phyloP scores from a whole-genome alignment of 1,140 invertebrate genomes.

The Ylistrum balloti region DNA sequence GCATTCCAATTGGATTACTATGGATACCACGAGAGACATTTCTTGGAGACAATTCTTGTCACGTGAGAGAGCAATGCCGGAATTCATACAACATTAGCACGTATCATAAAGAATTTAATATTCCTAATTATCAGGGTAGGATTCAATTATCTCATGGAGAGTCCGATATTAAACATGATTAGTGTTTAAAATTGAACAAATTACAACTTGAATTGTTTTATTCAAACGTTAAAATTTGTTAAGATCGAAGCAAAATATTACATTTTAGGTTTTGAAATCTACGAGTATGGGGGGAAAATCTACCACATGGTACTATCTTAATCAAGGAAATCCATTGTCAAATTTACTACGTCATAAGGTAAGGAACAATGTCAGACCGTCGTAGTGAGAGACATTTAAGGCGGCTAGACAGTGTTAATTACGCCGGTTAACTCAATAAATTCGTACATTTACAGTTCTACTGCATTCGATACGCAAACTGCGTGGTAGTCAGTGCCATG shows the following conservation, averaged over 20 bases:
- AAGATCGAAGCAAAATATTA: not conserved
- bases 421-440: too few relatives aligned
- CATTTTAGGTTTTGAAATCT: not conserved
- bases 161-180: not conserved
- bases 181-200: not conserved
- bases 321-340: too few relatives aligned
- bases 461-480: too few relatives aligned
- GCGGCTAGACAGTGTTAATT: too few relatives aligned
- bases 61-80: not conserved
- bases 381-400: too few relatives aligned
- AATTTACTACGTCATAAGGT: too few relatives aligned
- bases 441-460: too few relatives aligned
- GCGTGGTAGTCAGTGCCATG: too few relatives aligned
- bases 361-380: too few relatives aligned
- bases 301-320: too few relatives aligned
- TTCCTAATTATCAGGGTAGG: not conserved
- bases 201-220: not conserved
- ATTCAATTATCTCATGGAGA: not conserved
- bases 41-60: not conserved
- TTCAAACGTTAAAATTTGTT: not conserved
- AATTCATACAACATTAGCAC: not conserved
- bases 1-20: conserved; percentile 27
- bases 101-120: not conserved
- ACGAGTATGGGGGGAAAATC: too few relatives aligned
- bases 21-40: not conserved